Conservation (phyloP, 37 sponge, comb jelly and placozoan genomes). For the Cladorhizidae sp. region DNA sequence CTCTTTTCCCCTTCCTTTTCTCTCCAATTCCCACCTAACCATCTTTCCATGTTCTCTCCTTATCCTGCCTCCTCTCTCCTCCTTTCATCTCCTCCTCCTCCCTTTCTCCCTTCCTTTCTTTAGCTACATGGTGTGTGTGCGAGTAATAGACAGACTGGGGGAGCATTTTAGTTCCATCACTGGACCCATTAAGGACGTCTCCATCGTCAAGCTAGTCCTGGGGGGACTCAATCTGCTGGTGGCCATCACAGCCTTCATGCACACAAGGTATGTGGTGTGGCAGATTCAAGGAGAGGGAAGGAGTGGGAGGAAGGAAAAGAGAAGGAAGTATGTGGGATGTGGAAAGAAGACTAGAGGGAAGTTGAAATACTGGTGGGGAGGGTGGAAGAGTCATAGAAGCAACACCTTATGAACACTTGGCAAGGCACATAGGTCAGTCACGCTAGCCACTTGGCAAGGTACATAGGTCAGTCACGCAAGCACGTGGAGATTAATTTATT, state of each 20-base stretch:
- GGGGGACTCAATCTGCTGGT: slow-evolving; percentile 61
- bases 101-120: slow-evolving; percentile 16
- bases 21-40: no score
- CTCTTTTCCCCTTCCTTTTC: not conserved
- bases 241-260: slow-evolving; percentile 56
- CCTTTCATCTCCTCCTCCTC: no score
- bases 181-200: slow-evolving; percentile 55
- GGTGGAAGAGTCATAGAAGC: not conserved
- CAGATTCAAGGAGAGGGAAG: not conserved
- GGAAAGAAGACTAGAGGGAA: not conserved
- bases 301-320: no score
- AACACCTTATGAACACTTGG: no score
- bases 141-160: slow-evolving; percentile 52
- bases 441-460: no score
- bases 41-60: no score
- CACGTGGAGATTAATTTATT: no score
- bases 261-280: no score
- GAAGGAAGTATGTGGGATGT: no score
- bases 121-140: slow-evolving; percentile 75
- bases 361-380: not conserved
- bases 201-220: slow-evolving; percentile 45
- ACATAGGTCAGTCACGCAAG: no score
- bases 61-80: no score
- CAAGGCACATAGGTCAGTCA: no score
- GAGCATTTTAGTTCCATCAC: slow-evolving; percentile 47